Conservation (phyloP, 2,113 vertebrate species). For the Thunnus maccoyii region DNA sequence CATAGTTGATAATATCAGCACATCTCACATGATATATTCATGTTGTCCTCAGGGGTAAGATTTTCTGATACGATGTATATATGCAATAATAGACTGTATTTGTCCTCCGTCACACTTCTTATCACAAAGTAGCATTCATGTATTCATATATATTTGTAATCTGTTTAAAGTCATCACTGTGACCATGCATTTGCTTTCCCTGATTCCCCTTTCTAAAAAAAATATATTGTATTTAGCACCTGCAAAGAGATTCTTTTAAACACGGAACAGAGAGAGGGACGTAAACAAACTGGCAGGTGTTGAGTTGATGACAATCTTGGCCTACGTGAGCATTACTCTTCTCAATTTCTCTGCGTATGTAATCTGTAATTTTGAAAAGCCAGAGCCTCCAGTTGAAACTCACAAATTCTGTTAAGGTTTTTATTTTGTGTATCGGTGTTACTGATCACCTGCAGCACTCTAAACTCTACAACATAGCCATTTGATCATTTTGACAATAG, state of each 20-base stretch:
- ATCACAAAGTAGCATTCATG: not conserved
- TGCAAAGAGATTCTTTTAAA: not conserved
- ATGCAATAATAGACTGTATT: not conserved
- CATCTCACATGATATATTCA: not conserved
- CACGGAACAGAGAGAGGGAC: slow-evolving; percentile 47
- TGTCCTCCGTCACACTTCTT: not conserved
- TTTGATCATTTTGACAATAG: too few relatives aligned
- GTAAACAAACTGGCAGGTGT: not conserved
- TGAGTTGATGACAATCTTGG: not conserved
- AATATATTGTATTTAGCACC: not conserved
- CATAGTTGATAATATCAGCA: not conserved
- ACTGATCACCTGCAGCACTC: not conserved
- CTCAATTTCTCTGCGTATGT: slow-evolving; percentile 14
- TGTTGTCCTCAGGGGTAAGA: not conserved
- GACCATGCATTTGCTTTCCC: not conserved
- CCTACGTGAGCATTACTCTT: slow-evolving; percentile 19
- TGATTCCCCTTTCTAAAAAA: not conserved
- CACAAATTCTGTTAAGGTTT: slow-evolving; percentile 1
- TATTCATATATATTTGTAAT: not conserved
- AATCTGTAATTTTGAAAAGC: not conserved
- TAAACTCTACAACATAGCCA: not conserved
- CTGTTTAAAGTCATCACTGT: slow-evolving; percentile 4
- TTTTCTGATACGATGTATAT: not conserved
- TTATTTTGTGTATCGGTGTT: not conserved
- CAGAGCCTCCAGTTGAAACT: not conserved